Evolutionary conservation across 2,797 vertebrate species (phyloP).

Genomic region (Micrastur ruficollis): DNA sequence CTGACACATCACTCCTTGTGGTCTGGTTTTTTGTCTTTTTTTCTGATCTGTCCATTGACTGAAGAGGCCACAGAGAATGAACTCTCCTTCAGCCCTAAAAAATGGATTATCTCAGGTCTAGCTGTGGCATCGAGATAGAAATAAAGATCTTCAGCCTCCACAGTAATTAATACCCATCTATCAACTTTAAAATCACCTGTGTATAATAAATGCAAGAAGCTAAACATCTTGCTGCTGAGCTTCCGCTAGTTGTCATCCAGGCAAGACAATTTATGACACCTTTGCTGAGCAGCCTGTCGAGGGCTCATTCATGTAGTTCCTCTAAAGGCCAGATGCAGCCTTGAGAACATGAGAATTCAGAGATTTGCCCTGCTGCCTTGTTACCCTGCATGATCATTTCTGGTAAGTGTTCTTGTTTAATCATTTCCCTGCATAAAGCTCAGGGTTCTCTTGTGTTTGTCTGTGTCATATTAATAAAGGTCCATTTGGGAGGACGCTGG

Average conservation of each 20-base stretch:
- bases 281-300: neutral
- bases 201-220: constrained; percentile 9
- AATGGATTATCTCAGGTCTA: neutral
- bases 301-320: neutral
- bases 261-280: constrained; percentile 58
- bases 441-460: constrained; percentile 23
- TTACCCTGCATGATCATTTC: constrained; percentile 20
- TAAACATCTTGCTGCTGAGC: constrained; percentile 20
- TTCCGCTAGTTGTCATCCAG: constrained; percentile 7
- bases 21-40: neutral
- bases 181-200: constrained; percentile 9
- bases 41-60: neutral
- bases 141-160: neutral
- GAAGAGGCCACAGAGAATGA: neutral
- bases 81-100: neutral
- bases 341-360: neutral
- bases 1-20: neutral
- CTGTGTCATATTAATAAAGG: constrained; percentile 55
- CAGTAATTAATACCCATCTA: constrained; percentile 15
- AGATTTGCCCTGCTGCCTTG: neutral
- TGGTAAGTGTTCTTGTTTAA: constrained; percentile 10
- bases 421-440: neutral
- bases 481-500: constrained; percentile 14
- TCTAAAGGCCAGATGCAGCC: neutral
- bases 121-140: neutral